phyloP scores from a whole-genome alignment of 1,140 invertebrate genomes.

The Anoplolepis gracilipes region DNA sequence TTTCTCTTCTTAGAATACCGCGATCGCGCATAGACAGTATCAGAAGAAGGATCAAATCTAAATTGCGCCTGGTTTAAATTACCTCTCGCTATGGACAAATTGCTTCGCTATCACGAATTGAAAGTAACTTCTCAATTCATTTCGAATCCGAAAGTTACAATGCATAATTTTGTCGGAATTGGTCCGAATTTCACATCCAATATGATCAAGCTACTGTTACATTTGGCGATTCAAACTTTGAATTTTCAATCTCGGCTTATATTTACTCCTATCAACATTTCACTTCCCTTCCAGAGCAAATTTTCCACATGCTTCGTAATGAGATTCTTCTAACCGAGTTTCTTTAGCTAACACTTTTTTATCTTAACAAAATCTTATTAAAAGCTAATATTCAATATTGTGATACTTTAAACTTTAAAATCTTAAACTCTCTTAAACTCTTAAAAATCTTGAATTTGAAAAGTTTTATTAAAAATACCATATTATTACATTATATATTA shows the following conservation, averaged over 20 bases:
- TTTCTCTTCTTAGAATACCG: conserved; percentile 12
- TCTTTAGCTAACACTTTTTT: not conserved
- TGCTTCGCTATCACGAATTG: conserved; percentile 30
- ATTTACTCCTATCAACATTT: conserved; percentile 14
- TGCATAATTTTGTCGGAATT: conserved; percentile 26
- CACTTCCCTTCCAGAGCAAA: not conserved
- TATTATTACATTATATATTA: too few species aligned
- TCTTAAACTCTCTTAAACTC: too few species aligned
- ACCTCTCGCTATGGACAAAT: conserved; percentile 44
- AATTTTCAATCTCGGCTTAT: conserved; percentile 41
- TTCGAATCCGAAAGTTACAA: conserved; percentile 27
- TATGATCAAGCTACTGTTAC: not conserved
- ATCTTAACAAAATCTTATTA: conserved; percentile 1
- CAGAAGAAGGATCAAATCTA: conserved; percentile 37
- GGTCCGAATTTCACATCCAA: conserved; percentile 6
- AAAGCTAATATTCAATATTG: conserved; percentile 11
- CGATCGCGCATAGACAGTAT: conserved; percentile 9
- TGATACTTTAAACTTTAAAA: not conserved
- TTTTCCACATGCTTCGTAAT: not conserved
- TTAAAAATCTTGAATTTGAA: too few species aligned
- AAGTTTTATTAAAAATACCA: too few species aligned
- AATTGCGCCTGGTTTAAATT: conserved; percentile 36
- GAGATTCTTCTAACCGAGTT: not conserved
- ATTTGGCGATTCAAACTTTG: not conserved
- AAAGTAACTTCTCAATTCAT: conserved; percentile 45